These are phyloP conservation scores for Drosophila koepferae DNA, from an alignment of 2,888 invertebrate genomes.

Conservation along the genomic window DNA sequence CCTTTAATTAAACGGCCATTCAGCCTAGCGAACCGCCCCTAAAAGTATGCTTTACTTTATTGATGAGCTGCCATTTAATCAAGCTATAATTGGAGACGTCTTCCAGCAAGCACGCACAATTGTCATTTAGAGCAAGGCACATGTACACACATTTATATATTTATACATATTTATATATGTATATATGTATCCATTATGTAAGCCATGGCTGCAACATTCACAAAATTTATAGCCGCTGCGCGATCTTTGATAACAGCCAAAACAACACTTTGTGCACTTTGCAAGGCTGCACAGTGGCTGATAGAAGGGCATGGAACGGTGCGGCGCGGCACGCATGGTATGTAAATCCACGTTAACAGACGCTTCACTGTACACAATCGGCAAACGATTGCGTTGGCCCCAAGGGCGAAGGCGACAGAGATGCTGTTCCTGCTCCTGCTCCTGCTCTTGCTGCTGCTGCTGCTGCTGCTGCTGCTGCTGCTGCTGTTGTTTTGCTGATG, in stretches of 20 bases:
- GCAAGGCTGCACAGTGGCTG: slow-evolving; percentile 28
- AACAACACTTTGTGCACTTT: slow-evolving; percentile 20
- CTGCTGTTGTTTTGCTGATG: slow-evolving; percentile 58
- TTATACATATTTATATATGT: background rate
- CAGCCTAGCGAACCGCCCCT: background rate
- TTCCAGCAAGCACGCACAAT: slow-evolving; percentile 65
- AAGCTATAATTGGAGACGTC: slow-evolving; percentile 55
- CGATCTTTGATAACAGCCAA: slow-evolving; percentile 50
- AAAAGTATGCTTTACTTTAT: slow-evolving; percentile 45
- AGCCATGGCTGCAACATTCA: slow-evolving; percentile 11
- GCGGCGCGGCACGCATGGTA: slow-evolving; percentile 11
- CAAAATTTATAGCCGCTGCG: slow-evolving; percentile 49
- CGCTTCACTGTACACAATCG: slow-evolving; percentile 49
- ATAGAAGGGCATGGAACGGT: slow-evolving; percentile 4
- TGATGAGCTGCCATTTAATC: slow-evolving; percentile 50
- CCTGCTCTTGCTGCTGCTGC: slow-evolving; percentile 44
- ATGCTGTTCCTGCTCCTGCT: slow-evolving; percentile 20
- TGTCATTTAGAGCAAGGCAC: slow-evolving; percentile 48
- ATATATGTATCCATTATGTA: slow-evolving; percentile 5
- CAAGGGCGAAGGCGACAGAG: slow-evolving; percentile 24
- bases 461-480: slow-evolving; percentile 38
- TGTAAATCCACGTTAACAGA: slow-evolving; percentile 53
- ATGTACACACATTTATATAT: background rate
- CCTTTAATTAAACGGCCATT: slow-evolving; percentile 64
- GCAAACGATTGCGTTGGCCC: slow-evolving; percentile 43